Percentiles rank a stretch among this genome's conserved stretches.
These are phyloP conservation scores for Dromaius novaehollandiae DNA, from an alignment of 2,113 vertebrate species.

Conservation along the genomic window DNA sequence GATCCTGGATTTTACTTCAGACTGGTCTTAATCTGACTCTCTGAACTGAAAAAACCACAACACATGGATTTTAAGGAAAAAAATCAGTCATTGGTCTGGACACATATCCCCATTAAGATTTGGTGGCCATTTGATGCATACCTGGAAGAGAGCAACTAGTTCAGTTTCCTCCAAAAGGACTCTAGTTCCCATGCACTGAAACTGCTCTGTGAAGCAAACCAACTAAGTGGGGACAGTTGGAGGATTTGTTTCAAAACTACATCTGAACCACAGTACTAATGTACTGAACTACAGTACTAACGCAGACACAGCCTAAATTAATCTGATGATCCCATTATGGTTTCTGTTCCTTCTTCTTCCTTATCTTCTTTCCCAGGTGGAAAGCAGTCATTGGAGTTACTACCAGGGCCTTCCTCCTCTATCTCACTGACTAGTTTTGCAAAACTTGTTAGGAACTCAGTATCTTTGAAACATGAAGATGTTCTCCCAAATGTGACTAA, in stretches of 20 bases:
- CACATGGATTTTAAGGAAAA: not conserved
- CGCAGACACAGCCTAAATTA: not conserved
- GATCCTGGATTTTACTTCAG: not conserved
- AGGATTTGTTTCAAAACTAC: not conserved
- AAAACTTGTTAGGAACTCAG: not conserved
- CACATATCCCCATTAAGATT: rapidly evolving
- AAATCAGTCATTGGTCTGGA: not conserved
- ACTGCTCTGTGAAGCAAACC: not conserved
- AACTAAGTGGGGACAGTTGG: rapidly evolving
- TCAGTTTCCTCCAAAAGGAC: not conserved
- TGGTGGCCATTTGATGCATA: not conserved
- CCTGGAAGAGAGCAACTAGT: not conserved
- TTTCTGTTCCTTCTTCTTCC: not conserved
- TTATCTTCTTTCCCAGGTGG: not conserved
- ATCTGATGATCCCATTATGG: not conserved
- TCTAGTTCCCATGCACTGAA: not conserved
- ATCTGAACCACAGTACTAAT: not conserved
- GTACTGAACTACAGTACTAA: not conserved
- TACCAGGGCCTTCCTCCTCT: not conserved
- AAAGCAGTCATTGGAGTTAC: not conserved
- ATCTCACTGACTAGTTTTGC: not conserved
- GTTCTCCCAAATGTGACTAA: not conserved
- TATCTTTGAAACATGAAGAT: not conserved
- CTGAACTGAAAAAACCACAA: not conserved
- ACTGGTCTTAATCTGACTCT: not conserved